These are phyloP conservation scores for Metaphire vulgaris DNA, from an alignment of 1,140 invertebrate species.

Conservation along the genomic window DNA sequence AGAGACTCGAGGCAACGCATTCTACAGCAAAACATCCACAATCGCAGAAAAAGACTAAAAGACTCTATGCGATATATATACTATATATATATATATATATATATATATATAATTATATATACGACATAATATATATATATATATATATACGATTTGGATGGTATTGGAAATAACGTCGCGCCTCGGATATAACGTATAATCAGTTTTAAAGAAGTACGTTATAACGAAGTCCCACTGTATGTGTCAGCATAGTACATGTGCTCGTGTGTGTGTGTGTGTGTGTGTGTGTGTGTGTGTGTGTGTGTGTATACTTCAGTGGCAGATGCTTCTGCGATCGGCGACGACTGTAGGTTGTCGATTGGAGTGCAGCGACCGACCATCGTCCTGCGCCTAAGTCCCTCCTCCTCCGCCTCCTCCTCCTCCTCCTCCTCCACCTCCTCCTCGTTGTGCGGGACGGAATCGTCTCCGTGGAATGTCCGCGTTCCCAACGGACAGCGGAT, in stretches of 20 bases:
- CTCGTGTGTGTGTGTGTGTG: no score
- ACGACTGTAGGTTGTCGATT: background rate
- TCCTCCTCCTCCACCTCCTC: no score
- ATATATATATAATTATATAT: background rate
- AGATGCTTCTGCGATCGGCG: background rate
- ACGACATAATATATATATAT: background rate
- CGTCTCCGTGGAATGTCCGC: background rate
- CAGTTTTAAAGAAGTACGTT: no score
- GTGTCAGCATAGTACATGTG: no score
- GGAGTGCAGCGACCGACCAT: background rate
- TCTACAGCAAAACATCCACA: background rate
- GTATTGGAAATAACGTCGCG: no score
- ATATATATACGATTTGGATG: background rate
- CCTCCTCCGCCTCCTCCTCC: no score
- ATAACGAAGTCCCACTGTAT: no score
- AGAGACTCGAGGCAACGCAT: background rate
- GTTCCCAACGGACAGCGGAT: background rate
- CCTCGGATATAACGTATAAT: no score
- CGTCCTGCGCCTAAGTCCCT: background rate
- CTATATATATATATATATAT: background rate
- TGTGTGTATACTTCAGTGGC: no score
- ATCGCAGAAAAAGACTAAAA: background rate
- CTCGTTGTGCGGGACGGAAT: background rate
- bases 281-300: no score
- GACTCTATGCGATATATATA: background rate